phyloP scores from a whole-genome alignment of 2,797 vertebrate species.

The Kryptolebias ocellatus region DNA sequence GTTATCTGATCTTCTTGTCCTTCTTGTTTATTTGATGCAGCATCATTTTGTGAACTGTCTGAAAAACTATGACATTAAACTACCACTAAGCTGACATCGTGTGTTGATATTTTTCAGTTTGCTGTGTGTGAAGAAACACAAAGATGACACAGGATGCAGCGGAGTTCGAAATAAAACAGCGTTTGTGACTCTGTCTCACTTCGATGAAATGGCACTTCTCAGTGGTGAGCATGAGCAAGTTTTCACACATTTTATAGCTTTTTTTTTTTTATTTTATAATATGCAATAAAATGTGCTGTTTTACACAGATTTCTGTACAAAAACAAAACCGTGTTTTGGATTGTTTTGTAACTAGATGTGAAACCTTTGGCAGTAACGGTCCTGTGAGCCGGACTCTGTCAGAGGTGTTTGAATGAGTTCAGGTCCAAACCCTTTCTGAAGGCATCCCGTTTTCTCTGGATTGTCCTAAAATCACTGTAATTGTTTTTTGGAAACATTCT shows the following conservation, averaged over 20 bases:
- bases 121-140: constrained; percentile 92
- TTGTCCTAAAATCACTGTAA: too few species aligned
- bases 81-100: constrained; percentile 1
- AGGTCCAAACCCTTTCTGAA: not conserved
- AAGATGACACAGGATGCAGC: constrained; percentile 84
- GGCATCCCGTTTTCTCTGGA: too few species aligned
- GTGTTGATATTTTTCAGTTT: constrained; percentile 80
- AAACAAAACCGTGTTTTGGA: too few species aligned
- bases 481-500: too few species aligned
- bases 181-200: constrained; percentile 86
- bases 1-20: not conserved
- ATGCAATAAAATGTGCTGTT: too few species aligned
- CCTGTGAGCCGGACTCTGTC: not conserved
- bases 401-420: too few species aligned
- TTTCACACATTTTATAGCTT: not conserved
- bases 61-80: not conserved
- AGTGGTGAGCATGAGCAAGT: constrained; percentile 80
- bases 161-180: constrained; percentile 91
- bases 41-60: not conserved
- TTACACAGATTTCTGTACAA: too few species aligned
- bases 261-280: not conserved
- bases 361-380: too few species aligned
- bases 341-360: not conserved
- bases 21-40: not conserved
- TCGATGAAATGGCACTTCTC: constrained; percentile 91